Percentiles rank a stretch among this genome's conserved stretches.
phyloP scores from a whole-genome alignment of 2,797 vertebrate species.

The Platyrinchus mystaceus region DNA sequence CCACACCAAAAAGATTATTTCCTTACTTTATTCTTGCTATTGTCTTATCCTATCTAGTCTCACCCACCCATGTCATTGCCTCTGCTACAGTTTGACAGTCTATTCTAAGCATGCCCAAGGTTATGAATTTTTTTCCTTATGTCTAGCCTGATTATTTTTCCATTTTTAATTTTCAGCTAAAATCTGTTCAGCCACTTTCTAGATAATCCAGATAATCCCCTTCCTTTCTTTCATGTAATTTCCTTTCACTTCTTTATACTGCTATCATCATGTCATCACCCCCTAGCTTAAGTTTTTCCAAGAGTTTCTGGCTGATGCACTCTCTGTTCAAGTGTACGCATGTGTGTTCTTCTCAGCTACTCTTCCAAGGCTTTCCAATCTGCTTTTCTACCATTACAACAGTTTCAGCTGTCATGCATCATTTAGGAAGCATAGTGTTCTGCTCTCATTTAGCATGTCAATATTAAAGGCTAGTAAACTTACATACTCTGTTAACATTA shows the following conservation, averaged over 20 bases:
- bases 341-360: neutral
- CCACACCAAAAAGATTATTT: constrained; percentile 6
- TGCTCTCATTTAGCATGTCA: neutral
- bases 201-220: constrained; percentile 57
- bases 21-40: constrained; percentile 33
- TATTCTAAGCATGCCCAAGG: constrained; percentile 35
- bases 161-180: constrained; percentile 62
- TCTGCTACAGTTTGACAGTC: neutral
- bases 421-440: neutral
- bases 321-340: neutral
- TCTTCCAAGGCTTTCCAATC: neutral
- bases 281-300: constrained; percentile 7
- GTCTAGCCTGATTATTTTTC: constrained; percentile 54
- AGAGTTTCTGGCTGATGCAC: neutral
- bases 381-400: neutral
- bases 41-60: constrained; percentile 57
- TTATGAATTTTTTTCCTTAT: constrained; percentile 10
- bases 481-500: neutral
- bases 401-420: neutral
- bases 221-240: constrained; percentile 66
- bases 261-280: constrained; percentile 35
- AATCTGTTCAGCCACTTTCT: constrained; percentile 39
- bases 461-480: neutral
- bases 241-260: constrained; percentile 61
- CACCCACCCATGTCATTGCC: constrained; percentile 41